Evolutionary conservation across 2,888 invertebrate genomes (phyloP).

Genomic region (Heliconius aoede): DNA sequence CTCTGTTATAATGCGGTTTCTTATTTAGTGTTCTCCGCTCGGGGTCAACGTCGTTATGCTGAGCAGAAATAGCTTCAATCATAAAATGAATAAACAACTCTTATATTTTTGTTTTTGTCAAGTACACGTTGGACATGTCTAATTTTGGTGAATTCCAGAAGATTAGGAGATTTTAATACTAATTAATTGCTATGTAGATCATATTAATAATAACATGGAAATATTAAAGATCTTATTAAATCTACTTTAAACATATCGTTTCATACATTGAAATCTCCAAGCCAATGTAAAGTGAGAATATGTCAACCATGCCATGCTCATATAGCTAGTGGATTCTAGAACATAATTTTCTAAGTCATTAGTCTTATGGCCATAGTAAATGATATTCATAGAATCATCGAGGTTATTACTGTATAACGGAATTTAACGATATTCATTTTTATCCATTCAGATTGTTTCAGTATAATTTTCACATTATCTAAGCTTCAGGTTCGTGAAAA

Average conservation of each 20-base stretch:
- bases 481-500: conserved; percentile 60
- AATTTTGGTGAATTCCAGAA: not conserved
- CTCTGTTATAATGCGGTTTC: conserved; percentile 24
- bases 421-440: conserved; percentile 67
- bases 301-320: not conserved
- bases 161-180: too few species aligned
- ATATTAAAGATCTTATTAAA: not conserved
- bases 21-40: conserved; percentile 21
- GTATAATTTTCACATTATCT: conserved; percentile 76
- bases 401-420: conserved; percentile 62
- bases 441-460: conserved; percentile 71
- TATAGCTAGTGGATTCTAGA: not conserved
- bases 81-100: not conserved
- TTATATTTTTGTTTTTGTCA: not conserved
- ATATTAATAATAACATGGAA: too few species aligned
- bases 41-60: not conserved
- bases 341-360: conserved; percentile 1
- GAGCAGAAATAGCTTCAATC: conserved; percentile 1
- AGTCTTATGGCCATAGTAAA: conserved; percentile 3
- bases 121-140: not conserved
- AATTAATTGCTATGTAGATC: too few species aligned
- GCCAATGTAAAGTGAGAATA: not conserved
- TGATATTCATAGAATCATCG: conserved; percentile 36
- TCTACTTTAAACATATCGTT: too few species aligned
- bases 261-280: not conserved